These are phyloP conservation scores for Mormyrops attenuatus DNA, from an alignment of 2,797 vertebrate genomes.

Conservation along the genomic window DNA sequence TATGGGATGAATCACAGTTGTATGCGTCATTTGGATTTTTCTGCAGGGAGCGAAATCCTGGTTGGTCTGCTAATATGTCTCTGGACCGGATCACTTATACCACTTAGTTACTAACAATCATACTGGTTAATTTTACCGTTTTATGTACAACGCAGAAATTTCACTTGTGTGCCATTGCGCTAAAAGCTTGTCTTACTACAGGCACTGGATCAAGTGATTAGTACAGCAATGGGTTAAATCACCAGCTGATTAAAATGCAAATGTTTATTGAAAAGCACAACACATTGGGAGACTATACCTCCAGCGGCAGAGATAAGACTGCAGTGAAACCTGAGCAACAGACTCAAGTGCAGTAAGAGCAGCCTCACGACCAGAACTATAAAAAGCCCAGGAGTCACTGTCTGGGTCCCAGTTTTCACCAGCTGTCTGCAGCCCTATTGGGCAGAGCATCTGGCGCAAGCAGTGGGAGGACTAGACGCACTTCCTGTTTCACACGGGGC, in stretches of 20 bases:
- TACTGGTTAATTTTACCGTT: neutral
- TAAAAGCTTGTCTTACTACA: neutral
- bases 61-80: neutral
- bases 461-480: neutral
- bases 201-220: neutral
- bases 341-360: conserved; percentile 46
- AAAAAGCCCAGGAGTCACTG: conserved; percentile 54
- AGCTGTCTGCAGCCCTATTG: neutral
- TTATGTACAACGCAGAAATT: neutral
- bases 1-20: conserved; percentile 1
- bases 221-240: neutral
- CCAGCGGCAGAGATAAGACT: neutral
- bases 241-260: neutral
- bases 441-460: neutral
- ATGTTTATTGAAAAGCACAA: neutral
- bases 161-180: neutral
- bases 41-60: neutral
- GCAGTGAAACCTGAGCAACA: neutral
- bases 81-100: neutral
- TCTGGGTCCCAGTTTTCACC: conserved; percentile 47
- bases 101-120: neutral
- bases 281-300: too few species aligned
- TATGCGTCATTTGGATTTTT: neutral
- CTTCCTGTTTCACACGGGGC: neutral
- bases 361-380: conserved; percentile 52